Base-by-base conservation (phyloP, 2,797 vertebrate genomes). In the Jordanella pulchra region DNA sequence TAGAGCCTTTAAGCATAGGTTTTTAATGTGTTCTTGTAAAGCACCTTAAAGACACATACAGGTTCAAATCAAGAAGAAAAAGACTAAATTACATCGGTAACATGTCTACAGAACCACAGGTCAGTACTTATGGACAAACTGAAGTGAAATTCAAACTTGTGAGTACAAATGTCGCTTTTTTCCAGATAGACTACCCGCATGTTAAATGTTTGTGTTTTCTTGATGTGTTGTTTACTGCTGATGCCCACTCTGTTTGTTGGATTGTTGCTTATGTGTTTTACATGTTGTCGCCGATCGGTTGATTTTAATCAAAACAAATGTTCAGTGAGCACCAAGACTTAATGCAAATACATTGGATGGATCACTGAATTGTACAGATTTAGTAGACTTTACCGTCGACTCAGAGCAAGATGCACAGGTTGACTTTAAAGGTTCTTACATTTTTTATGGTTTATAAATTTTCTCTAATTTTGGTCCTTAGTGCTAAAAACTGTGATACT, bases 91-190 rank as follows among this genome's bases (percentile, higher is more conserved):
- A 72, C 35, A 42, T n/a, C 21, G 7, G 28, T 27, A 53, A 48
- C 32, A 64, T 2, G 42, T 35, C 35, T 30, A 2, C 21, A 13
- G 27, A 28, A 18, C 32, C 42, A 42, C 5, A 45, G 39, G 17
- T 23, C 15, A 51, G n/a, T 48, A 42, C 21, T 56, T 35, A 17
- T 21, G 44, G 35, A 63, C 14, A 28, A 69, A 54, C 53, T 69
- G 68, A 53, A 71, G 75, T 55, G n/a, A 39, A 79, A 60, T 28
- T 58, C 1, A 48, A 53, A 15, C 48, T 30, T 77, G 73, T 86
- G 64, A 42, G 35, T 63, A 25, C 1, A 1, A 15, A 48, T 48
- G 47, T 6, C 18, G 47, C 15, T 18, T 6, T 48, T 48, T 18
- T 3, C 3, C 44, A 45, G 44, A 2, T 39, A 45, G 44, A n/a